A percentile compares a stretch with the other conserved stretches of the same genome.
phyloP scores from a whole-genome alignment of 2,797 vertebrate species.

The Aeoliscus strigatus region DNA sequence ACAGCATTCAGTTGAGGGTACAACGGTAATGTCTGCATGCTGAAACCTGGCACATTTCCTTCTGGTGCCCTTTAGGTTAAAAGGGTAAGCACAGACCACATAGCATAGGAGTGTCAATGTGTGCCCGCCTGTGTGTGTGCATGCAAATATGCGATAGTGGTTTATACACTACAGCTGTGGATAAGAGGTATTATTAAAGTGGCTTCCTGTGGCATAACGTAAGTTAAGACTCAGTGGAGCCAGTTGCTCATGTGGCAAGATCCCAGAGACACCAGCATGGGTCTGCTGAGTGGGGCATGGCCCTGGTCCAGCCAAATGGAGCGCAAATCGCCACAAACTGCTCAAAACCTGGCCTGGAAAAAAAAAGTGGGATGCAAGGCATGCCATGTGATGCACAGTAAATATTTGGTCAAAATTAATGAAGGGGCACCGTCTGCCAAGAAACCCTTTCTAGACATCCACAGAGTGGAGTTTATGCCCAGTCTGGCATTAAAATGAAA shows the following conservation, averaged over 20 bases:
- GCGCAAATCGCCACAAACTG: conserved; percentile 57
- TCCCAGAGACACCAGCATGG: conserved; percentile 52
- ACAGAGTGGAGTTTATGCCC: conserved; percentile 63
- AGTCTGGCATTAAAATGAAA: conserved; percentile 68
- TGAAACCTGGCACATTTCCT: conserved; percentile 43
- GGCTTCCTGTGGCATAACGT: conserved; percentile 42
- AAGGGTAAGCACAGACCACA: conserved; percentile 42
- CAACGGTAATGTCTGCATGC: conserved; percentile 28
- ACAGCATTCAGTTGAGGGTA: conserved; percentile 42
- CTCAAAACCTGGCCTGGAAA: conserved; percentile 62
- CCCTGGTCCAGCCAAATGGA: conserved; percentile 56
- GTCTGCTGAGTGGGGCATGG: conserved; percentile 58
- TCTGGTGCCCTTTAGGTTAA: conserved; percentile 53
- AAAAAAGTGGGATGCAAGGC: conserved; percentile 57
- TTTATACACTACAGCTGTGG: conserved; percentile 30
- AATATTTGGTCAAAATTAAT: conserved; percentile 77
- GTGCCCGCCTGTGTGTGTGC: conserved; percentile 32
- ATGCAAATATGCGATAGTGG: conserved; percentile 17
- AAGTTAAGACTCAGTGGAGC: conserved; percentile 65
- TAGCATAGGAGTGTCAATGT: conserved; percentile 35
- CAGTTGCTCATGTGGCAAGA: conserved; percentile 51
- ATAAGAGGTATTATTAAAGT: conserved; percentile 49
- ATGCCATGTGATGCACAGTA: conserved; percentile 66
- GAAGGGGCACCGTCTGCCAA: conserved; percentile 67
- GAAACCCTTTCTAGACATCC: conserved; percentile 56